These are phyloP conservation scores for Merluccius polli DNA, from an alignment of 2,797 vertebrate species.

Conservation along the genomic window DNA sequence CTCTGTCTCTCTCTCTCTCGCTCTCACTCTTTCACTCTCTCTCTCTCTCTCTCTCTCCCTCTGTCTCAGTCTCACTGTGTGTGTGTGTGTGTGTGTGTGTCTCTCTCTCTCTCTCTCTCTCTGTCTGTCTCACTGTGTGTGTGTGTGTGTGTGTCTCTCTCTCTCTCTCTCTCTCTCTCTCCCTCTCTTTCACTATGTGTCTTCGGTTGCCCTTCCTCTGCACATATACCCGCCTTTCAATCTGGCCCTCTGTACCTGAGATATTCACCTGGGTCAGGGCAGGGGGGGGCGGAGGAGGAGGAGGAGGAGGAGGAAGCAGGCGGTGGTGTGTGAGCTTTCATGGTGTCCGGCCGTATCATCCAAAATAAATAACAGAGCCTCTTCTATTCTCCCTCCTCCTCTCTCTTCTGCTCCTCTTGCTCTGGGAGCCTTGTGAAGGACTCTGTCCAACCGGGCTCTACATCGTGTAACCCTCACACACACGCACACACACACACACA, in stretches of 20 bases:
- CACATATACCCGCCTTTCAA: slow-evolving; percentile 4
- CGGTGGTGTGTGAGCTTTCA: slow-evolving; percentile 31
- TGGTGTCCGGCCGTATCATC: slow-evolving; percentile 45
- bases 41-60: not conserved
- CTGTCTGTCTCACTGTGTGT: not conserved
- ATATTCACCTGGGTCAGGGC: slow-evolving; percentile 26
- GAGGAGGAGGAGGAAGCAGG: no score
- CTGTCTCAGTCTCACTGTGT: not conserved
- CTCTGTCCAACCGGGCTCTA: not conserved
- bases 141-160: not conserved
- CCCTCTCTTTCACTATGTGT: not conserved
- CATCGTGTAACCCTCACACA: not conserved
- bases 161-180: no score
- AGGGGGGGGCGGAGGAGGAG: not conserved
- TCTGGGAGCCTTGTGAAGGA: slow-evolving; percentile 46
- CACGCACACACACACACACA: no score
- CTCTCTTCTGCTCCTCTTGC: slow-evolving; percentile 22
- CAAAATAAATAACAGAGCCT: slow-evolving; percentile 51
- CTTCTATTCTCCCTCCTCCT: not conserved
- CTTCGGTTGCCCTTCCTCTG: slow-evolving; percentile 12
- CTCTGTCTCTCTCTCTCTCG: no score
- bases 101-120: no score
- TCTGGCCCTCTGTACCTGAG: slow-evolving; percentile 25
- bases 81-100: not conserved
- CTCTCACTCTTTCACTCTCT: no score